Evolutionary conservation across 2,113 vertebrate genomes (phyloP).

Genomic region (Hydropotes inermis): DNA sequence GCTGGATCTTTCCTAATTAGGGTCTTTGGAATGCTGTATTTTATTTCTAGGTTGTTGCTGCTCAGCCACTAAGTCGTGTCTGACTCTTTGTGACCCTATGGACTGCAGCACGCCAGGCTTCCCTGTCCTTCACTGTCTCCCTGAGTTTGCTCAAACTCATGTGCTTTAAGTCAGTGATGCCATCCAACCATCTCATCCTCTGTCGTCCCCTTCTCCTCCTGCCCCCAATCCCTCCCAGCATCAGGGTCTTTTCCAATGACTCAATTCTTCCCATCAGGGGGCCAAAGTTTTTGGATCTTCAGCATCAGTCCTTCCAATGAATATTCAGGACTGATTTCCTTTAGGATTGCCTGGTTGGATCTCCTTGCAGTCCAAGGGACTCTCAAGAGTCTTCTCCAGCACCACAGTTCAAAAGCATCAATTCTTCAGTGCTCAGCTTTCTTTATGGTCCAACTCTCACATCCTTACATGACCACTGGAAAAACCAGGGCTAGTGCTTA

Average conservation of each 20-base stretch:
- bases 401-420: background rate
- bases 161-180: background rate
- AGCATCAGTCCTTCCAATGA: background rate
- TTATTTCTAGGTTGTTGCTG: background rate
- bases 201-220: background rate
- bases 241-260: background rate
- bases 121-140: background rate
- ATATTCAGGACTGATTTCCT: background rate
- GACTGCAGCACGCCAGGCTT: background rate
- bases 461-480: background rate
- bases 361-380: background rate
- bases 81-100: background rate
- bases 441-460: background rate
- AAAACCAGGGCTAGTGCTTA: background rate
- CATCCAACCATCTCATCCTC: background rate
- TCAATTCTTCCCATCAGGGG: background rate
- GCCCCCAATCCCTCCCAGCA: background rate
- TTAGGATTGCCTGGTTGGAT: background rate
- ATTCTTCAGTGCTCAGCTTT: background rate
- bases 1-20: background rate
- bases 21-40: background rate
- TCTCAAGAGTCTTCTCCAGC: background rate
- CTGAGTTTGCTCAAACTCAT: accelerated
- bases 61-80: background rate
- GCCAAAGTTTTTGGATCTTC: background rate